These are phyloP conservation scores for Paelopatides confundens DNA, from an alignment of 53 echinoderm and acorn worm species.

Conservation along the genomic window DNA sequence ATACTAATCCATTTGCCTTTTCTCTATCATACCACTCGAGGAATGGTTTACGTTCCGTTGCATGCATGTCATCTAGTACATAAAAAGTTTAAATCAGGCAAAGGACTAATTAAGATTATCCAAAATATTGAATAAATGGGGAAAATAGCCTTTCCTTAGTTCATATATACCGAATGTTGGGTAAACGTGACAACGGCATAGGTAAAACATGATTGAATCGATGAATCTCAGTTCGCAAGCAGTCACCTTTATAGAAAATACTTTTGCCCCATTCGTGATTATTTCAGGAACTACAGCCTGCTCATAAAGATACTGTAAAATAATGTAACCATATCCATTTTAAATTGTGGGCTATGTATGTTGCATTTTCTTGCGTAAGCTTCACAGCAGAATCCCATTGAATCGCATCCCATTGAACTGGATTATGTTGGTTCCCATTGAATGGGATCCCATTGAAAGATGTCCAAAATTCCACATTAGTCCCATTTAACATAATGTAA, in stretches of 20 bases:
- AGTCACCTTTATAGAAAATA: conserved; percentile 23
- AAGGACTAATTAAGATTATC: conserved; percentile 33
- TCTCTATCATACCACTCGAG: conserved; percentile 29
- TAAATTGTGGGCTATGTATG: no score
- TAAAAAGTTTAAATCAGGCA: conserved; percentile 43
- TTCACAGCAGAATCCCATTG: no score
- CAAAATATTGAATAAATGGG: conserved; percentile 42
- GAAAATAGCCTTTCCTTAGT: conserved; percentile 30
- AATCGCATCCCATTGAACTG: no score
- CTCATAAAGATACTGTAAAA: no score
- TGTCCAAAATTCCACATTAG: no score
- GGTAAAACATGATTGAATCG: conserved; percentile 52
- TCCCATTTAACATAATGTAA: no score
- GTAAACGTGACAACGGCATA: conserved; percentile 55
- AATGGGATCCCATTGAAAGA: no score
- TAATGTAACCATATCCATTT: conserved; percentile 42
- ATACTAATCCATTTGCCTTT: neutral
- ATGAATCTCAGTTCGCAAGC: conserved; percentile 28
- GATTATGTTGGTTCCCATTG: no score
- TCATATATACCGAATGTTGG: conserved; percentile 50
- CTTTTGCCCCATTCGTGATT: conserved; percentile 45
- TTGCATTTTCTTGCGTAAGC: no score
- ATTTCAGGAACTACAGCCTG: no score
- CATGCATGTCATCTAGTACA: conserved; percentile 18
- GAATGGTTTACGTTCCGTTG: conserved; percentile 23